Percentiles rank a stretch among this genome's conserved stretches.
Evolutionary conservation across 1,140 invertebrate genomes (phyloP).

Genomic region (Cotesia typhae): DNA sequence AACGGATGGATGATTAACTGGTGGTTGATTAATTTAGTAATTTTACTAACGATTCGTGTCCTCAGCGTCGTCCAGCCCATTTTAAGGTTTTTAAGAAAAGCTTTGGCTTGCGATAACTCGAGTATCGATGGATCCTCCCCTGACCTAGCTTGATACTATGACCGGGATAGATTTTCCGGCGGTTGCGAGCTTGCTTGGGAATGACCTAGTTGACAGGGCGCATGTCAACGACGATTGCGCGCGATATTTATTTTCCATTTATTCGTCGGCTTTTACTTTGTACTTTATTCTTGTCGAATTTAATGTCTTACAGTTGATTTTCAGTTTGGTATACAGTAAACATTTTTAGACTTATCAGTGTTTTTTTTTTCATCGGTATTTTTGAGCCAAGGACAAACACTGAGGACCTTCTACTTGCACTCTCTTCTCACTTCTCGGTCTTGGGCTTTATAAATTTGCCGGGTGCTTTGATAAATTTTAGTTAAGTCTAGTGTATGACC

Average conservation of each 20-base stretch:
- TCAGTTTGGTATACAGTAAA: neutral
- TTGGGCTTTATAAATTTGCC: neutral
- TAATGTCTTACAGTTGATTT: neutral
- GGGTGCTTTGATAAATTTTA: neutral
- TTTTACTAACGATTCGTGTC: constrained; percentile 60
- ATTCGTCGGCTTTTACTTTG: constrained; percentile 19
- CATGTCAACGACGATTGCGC: constrained; percentile 56
- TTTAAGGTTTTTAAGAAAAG: constrained; percentile 26
- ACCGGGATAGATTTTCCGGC: constrained; percentile 43
- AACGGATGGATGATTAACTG: neutral
- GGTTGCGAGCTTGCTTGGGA: constrained; percentile 37
- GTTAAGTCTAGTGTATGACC: neutral
- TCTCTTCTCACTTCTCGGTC: neutral
- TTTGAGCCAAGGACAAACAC: neutral
- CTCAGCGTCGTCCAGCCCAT: constrained; percentile 65
- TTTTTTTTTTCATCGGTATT: neutral
- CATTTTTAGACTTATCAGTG: neutral
- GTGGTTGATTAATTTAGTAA: neutral
- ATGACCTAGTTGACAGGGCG: constrained; percentile 60
- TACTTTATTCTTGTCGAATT: neutral
- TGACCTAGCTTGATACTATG: constrained; percentile 54
- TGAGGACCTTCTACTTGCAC: neutral
- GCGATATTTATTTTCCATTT: constrained; percentile 51
- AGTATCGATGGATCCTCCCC: constrained; percentile 47
- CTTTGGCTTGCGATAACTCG: constrained; percentile 11